Base-by-base conservation (phyloP, 2,797 vertebrate species). In the Eptatretus atami region DNA sequence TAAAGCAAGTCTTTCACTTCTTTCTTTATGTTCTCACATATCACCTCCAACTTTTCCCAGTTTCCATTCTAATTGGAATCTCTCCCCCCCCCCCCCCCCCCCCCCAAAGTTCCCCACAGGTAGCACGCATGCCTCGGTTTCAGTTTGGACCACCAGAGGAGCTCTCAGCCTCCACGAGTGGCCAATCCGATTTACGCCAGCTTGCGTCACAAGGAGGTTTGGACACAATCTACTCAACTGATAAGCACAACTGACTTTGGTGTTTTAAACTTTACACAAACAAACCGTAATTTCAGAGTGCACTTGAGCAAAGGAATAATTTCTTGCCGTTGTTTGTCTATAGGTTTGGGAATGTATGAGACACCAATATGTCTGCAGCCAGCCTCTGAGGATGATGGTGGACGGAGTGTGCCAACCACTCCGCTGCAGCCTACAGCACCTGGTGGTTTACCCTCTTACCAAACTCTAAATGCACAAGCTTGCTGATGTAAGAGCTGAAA, bases 311-410 rank as follows among this genome's bases (percentile, higher is more conserved):
- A 44, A 44, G 31, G 31, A 44, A 44, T 44, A 5, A 44, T 44
- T 44, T 44, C 31, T 8, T 44, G 31, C 31, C 19, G 3, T 60
- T 14, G 19, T 60, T 14, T 60, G 68, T 64, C 71, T 74, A 53
- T 66, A 96, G 88, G 90, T 67, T 75, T 96, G 70, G 90, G 88
- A 53, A 92, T 96, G 86, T 96, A 96, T 13, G 90, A 96, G 74
- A 86, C 83, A 13, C 87, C 90, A 13, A 78, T 96, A 1, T 96
- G 90, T 72, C 78, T 96, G 66, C 82, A 86, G 64, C 72, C 79
- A n/a, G 63, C 63, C 69, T 84, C 94, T 1, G 90, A 96, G 72
- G 90, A 96, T 67, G 90, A 95, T 14, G 90, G 90, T 66, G 90
- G 88, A 25, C 77, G 90, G 15, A 96, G 88, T 2, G 90, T 96